Evolutionary conservation across 2,888 invertebrate species (phyloP).

Genomic region (Campoplex nolae): DNA sequence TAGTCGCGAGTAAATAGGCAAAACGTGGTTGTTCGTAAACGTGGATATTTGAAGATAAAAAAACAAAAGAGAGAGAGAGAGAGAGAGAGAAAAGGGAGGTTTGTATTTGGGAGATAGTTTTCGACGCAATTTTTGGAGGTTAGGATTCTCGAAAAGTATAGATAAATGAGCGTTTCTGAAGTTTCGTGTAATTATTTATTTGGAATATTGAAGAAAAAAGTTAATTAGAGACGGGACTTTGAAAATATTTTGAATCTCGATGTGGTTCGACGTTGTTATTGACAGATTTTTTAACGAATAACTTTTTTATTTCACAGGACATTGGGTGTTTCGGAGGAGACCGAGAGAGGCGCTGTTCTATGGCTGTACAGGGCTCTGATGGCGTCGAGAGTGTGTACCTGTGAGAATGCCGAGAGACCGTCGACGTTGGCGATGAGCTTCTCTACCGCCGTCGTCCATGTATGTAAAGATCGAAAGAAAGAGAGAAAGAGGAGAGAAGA

Average conservation of each 20-base stretch:
- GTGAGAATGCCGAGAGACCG: constrained; percentile 22
- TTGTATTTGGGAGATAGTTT: not conserved
- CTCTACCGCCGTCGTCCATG: constrained; percentile 16
- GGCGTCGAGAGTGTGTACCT: constrained; percentile 15
- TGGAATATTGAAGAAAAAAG: too few species aligned
- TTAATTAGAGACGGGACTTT: too few species aligned
- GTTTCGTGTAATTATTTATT: too few species aligned
- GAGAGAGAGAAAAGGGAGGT: not conserved
- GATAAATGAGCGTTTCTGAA: too few species aligned
- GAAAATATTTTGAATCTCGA: too few species aligned
- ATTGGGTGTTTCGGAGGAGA: not conserved
- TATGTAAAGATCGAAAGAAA: constrained; percentile 35
- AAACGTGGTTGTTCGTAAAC: not conserved
- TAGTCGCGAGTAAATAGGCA: constrained; percentile 49
- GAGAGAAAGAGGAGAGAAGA: not conserved
- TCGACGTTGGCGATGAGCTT: constrained; percentile 15
- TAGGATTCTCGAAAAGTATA: not conserved
- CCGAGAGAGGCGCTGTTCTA: constrained; percentile 28
- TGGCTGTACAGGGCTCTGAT: constrained; percentile 13
- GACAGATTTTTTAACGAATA: not conserved
- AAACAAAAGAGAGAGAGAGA: not conserved
- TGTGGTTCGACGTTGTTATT: too few species aligned
- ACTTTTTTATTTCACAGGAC: not conserved
- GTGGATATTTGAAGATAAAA: not conserved
- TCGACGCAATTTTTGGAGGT: not conserved